These are phyloP conservation scores for Oryzias celebensis DNA, from an alignment of 2,113 vertebrate genomes.

Conservation along the genomic window DNA sequence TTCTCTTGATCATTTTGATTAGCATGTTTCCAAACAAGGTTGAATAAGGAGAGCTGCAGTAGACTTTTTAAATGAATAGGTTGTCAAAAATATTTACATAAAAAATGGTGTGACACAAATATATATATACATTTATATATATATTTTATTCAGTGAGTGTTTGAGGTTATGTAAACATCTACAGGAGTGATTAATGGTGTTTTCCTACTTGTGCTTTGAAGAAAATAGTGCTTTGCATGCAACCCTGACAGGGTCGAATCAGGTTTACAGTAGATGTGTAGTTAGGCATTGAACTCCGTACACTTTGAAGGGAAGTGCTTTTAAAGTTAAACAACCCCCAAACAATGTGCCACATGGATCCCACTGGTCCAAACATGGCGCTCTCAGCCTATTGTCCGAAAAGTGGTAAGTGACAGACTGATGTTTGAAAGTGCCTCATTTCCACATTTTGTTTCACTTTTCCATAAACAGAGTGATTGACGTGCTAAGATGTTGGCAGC, in stretches of 20 bases:
- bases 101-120: slow-evolving; percentile 23
- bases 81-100: slow-evolving; percentile 3
- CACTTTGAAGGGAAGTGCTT: slow-evolving; percentile 49
- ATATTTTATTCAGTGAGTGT: slow-evolving; percentile 8
- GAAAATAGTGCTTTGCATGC: slow-evolving; percentile 6
- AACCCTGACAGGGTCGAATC: slow-evolving; percentile 9
- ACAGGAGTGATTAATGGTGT: slow-evolving; percentile 40
- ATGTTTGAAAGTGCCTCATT: slow-evolving; percentile 54
- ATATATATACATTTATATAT: no score
- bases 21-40: no score
- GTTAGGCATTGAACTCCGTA: slow-evolving; percentile 43
- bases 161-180: slow-evolving; percentile 28
- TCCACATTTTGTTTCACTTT: slow-evolving; percentile 69
- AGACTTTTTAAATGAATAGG: neutral
- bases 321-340: slow-evolving; percentile 47
- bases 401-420: slow-evolving; percentile 47
- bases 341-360: slow-evolving; percentile 47
- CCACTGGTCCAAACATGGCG: slow-evolving; percentile 54
- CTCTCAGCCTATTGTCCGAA: slow-evolving; percentile 44
- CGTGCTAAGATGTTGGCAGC: slow-evolving; percentile 48
- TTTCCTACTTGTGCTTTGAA: slow-evolving; percentile 21
- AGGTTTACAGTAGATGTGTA: slow-evolving; percentile 25
- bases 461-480: slow-evolving; percentile 49
- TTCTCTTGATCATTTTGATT: no score
- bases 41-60: neutral